Evolutionary conservation across 2,888 invertebrate genomes (phyloP).

Genomic region (Tenthredo scrophulariae): DNA sequence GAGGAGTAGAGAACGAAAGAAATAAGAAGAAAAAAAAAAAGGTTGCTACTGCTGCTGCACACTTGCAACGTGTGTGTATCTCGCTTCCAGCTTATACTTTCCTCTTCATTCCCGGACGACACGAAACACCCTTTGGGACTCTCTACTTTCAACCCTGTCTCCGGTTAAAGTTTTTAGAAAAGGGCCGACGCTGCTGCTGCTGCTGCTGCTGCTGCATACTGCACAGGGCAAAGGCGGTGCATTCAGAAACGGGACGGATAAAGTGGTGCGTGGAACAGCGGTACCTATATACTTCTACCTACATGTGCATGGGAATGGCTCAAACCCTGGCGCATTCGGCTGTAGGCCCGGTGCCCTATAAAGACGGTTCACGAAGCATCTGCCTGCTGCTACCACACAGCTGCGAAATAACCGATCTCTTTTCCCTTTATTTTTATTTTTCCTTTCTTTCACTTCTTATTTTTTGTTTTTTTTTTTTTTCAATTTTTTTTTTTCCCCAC

Average conservation of each 20-base stretch:
- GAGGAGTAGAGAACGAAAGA: no score
- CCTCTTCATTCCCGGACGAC: not conserved
- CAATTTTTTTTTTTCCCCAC: slow-evolving; percentile 46
- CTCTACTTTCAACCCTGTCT: slow-evolving; percentile 35
- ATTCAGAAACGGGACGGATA: slow-evolving; percentile 22
- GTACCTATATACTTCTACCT: slow-evolving; percentile 11
- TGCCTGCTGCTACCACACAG: slow-evolving; percentile 71
- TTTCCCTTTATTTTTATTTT: slow-evolving; percentile 57
- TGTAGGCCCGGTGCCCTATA: slow-evolving; percentile 62
- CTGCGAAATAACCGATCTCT: slow-evolving; percentile 70
- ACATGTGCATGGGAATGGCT: slow-evolving; percentile 26
- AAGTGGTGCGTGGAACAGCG: slow-evolving; percentile 18
- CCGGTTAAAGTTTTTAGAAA: not conserved
- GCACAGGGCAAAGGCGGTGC: not conserved
- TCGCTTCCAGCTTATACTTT: not conserved
- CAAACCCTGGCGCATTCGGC: slow-evolving; percentile 25
- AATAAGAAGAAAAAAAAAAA: not conserved
- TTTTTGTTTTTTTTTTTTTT: slow-evolving; percentile 43
- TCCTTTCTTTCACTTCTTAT: slow-evolving; percentile 54
- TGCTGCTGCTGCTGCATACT: not conserved
- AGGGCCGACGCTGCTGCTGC: not conserved
- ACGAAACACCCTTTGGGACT: not conserved
- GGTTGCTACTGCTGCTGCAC: not conserved
- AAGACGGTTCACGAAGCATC: slow-evolving; percentile 74
- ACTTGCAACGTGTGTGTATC: not conserved